Conservation (phyloP, 2,797 vertebrate genomes). For the Uromys caudimaculatus region DNA sequence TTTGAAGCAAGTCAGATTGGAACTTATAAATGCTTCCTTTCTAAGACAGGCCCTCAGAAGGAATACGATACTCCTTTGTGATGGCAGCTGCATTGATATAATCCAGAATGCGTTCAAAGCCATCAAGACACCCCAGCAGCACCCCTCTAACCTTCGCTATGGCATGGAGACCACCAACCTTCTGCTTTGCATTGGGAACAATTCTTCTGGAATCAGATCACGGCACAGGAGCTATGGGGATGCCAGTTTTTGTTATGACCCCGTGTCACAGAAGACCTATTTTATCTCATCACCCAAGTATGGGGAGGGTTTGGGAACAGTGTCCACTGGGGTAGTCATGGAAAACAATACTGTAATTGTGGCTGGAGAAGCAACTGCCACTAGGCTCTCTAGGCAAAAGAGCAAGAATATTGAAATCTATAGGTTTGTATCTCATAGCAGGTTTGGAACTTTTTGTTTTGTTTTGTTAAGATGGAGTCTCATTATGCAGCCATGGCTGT, state of each 20-base stretch:
- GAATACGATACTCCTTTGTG: slow-evolving; percentile 92
- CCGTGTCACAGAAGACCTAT: slow-evolving; percentile 91
- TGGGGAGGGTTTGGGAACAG: slow-evolving; percentile 93
- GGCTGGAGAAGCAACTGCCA: slow-evolving; percentile 93
- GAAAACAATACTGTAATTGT: slow-evolving; percentile 94
- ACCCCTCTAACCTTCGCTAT: slow-evolving; percentile 92
- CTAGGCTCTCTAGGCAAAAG: slow-evolving; percentile 92
- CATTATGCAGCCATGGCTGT: neutral
- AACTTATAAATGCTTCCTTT: slow-evolving; percentile 92
- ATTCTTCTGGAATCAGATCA: slow-evolving; percentile 94
- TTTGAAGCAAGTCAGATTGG: slow-evolving; percentile 94
- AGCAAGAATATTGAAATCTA: slow-evolving; percentile 93
- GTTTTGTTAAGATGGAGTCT: neutral
- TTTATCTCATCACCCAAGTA: slow-evolving; percentile 97
- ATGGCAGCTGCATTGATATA: slow-evolving; percentile 93
- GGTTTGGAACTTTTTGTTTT: neutral
- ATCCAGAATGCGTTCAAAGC: slow-evolving; percentile 92
- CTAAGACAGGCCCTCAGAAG: slow-evolving; percentile 92
- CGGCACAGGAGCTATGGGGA: slow-evolving; percentile 93
- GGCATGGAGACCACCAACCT: slow-evolving; percentile 98
- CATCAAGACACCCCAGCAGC: slow-evolving; percentile 88
- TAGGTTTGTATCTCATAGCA: slow-evolving; percentile 89
- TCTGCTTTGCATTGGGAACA: slow-evolving; percentile 96
- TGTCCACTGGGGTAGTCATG: slow-evolving; percentile 94
- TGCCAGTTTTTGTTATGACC: slow-evolving; percentile 95